These are phyloP conservation scores for Chydorus sphaericus DNA, from an alignment of 2,888 invertebrate species.

Conservation along the genomic window DNA sequence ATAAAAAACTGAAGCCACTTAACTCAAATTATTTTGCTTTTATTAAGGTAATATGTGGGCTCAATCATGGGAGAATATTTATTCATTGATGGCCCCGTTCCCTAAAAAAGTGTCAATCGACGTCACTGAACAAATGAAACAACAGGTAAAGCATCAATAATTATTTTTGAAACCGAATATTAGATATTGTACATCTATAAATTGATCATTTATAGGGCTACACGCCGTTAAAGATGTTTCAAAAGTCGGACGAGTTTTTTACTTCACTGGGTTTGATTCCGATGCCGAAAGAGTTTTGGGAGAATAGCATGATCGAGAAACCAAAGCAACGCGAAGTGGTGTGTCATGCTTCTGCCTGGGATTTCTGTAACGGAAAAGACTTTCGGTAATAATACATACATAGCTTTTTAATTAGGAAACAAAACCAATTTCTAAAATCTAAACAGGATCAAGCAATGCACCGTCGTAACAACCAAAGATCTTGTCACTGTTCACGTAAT, in stretches of 20 bases:
- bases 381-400: slow-evolving; percentile 35
- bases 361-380: slow-evolving; percentile 65
- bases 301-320: slow-evolving; percentile 67
- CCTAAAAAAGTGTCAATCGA: slow-evolving; percentile 48
- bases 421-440: neutral
- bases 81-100: slow-evolving; percentile 49
- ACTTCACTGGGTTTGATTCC: slow-evolving; percentile 30
- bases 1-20: neutral
- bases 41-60: slow-evolving; percentile 69
- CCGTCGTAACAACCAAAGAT: slow-evolving; percentile 69
- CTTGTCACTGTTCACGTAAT: slow-evolving; percentile 44
- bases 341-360: slow-evolving; percentile 82
- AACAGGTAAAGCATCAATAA: slow-evolving; percentile 38
- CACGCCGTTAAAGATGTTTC: slow-evolving; percentile 61
- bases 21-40: neutral
- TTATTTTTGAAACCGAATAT: neutral
- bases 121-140: slow-evolving; percentile 54
- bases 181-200: slow-evolving; percentile 18
- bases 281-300: slow-evolving; percentile 48
- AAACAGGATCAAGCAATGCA: slow-evolving; percentile 69
- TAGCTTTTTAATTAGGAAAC: neutral
- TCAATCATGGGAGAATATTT: slow-evolving; percentile 56
- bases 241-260: slow-evolving; percentile 72
- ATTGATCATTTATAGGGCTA: slow-evolving; percentile 45
- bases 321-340: slow-evolving; percentile 54